Conservation (phyloP, 2,888 invertebrate genomes). For the Agrochola circellaris region DNA sequence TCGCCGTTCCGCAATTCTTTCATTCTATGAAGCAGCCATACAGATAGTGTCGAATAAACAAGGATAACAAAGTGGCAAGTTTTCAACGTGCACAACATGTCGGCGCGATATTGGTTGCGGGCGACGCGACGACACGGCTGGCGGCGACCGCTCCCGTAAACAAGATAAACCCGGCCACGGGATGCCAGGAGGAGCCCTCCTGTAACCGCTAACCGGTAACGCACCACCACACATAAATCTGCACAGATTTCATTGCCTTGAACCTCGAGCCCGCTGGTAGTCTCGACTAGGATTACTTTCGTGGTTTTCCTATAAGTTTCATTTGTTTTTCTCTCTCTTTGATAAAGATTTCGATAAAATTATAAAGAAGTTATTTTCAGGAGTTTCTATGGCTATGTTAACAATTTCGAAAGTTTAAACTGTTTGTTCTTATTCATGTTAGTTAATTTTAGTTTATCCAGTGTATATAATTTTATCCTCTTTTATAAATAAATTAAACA, state of each 20-base stretch:
- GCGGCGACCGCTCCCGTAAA: slow-evolving; percentile 77
- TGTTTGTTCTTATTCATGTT: background rate
- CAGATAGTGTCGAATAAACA: slow-evolving; percentile 63
- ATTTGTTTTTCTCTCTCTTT: slow-evolving; percentile 9
- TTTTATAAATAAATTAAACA: no score
- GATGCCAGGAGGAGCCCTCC: slow-evolving; percentile 48
- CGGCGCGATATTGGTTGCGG: slow-evolving; percentile 68
- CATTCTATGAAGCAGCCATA: slow-evolving; percentile 54
- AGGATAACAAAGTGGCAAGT: slow-evolving; percentile 67
- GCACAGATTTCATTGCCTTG: slow-evolving; percentile 79
- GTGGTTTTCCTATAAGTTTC: slow-evolving; percentile 60
- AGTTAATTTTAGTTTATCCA: no score
- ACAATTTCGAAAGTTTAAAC: no score
- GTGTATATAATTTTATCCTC: no score
- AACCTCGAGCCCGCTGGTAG: slow-evolving; percentile 74
- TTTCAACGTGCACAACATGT: slow-evolving; percentile 70
- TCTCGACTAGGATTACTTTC: slow-evolving; percentile 70
- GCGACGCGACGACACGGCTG: slow-evolving; percentile 67
- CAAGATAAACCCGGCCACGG: slow-evolving; percentile 79
- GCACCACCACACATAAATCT: slow-evolving; percentile 81
- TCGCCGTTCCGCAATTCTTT: slow-evolving; percentile 42
- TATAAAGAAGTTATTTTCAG: background rate
- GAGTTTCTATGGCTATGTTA: background rate
- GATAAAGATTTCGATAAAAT: background rate
- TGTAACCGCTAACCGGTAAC: slow-evolving; percentile 65